Conservation (phyloP, 1,140 invertebrate species). For the Dendroctonus valens region DNA sequence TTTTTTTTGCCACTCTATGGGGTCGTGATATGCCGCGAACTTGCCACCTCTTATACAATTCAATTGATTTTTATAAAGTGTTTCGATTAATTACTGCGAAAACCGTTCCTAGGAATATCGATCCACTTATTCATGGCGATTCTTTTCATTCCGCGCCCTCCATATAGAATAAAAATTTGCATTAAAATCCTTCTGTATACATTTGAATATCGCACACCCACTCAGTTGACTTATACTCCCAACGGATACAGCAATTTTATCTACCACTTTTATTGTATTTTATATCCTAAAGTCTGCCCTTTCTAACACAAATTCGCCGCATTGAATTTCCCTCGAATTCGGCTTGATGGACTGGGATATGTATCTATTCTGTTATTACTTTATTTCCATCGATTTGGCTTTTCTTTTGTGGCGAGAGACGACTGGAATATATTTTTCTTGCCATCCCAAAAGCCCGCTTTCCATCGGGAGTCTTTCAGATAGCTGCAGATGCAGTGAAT, state of each 20-base stretch:
- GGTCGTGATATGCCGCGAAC: too few relatives aligned
- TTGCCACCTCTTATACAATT: too few relatives aligned
- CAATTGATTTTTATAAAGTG: too few relatives aligned
- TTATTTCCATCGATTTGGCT: constrained; percentile 44
- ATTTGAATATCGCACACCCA: constrained; percentile 14
- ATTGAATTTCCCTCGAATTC: constrained; percentile 36
- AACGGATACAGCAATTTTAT: constrained; percentile 14
- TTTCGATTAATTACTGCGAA: too few relatives aligned
- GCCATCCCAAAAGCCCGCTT: constrained; percentile 6
- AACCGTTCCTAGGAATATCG: too few relatives aligned
- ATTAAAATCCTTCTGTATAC: constrained; percentile 11
- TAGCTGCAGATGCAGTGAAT: constrained; percentile 17
- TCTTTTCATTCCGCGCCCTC: too few relatives aligned
- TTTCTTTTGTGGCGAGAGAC: constrained; percentile 34
- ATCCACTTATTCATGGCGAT: too few relatives aligned
- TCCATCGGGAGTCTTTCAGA: constrained; percentile 15
- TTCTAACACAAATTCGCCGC: constrained; percentile 31
- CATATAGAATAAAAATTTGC: neutral
- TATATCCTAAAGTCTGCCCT: constrained; percentile 21
- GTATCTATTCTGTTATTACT: constrained; percentile 44
- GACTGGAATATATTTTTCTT: constrained; percentile 35
- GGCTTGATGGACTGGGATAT: constrained; percentile 39
- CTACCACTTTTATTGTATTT: constrained; percentile 23
- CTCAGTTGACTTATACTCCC: constrained; percentile 1
- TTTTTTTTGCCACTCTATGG: neutral